A percentile compares a stretch with the other conserved stretches of the same genome.
phyloP scores from a whole-genome alignment of 2,888 invertebrate species.

The Himalopsyche japonica region DNA sequence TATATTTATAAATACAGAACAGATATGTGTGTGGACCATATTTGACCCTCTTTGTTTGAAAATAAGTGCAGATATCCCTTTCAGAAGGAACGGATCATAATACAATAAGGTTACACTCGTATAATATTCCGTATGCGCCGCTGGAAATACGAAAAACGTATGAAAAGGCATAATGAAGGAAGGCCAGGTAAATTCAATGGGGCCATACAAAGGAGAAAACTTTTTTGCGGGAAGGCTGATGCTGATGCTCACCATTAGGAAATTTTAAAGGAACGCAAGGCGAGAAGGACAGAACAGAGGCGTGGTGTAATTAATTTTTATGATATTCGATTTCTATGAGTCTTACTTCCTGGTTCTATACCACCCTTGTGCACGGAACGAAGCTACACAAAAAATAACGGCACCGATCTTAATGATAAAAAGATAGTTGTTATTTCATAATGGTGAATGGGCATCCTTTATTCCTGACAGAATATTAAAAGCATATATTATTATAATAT shows the following conservation, averaged over 20 bases:
- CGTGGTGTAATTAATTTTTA: neutral
- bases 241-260: neutral
- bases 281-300: neutral
- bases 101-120: neutral
- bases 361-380: too few relatives aligned
- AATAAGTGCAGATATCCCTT: neutral
- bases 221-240: neutral
- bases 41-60: neutral
- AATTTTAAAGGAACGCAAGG: neutral
- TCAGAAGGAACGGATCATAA: neutral
- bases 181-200: neutral
- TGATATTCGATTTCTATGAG: neutral
- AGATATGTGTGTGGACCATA: too few relatives aligned
- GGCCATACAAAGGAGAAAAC: neutral
- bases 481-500: too few relatives aligned
- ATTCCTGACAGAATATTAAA: too few relatives aligned
- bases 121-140: neutral
- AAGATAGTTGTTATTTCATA: too few relatives aligned
- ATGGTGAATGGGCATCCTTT: too few relatives aligned
- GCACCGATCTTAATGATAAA: too few relatives aligned
- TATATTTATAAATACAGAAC: too few relatives aligned
- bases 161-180: slow-evolving; percentile 1
- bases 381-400: too few relatives aligned
- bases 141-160: neutral
- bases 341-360: too few relatives aligned